Base-by-base conservation (phyloP, 2,888 invertebrate species). In the Megamerina dolium region DNA sequence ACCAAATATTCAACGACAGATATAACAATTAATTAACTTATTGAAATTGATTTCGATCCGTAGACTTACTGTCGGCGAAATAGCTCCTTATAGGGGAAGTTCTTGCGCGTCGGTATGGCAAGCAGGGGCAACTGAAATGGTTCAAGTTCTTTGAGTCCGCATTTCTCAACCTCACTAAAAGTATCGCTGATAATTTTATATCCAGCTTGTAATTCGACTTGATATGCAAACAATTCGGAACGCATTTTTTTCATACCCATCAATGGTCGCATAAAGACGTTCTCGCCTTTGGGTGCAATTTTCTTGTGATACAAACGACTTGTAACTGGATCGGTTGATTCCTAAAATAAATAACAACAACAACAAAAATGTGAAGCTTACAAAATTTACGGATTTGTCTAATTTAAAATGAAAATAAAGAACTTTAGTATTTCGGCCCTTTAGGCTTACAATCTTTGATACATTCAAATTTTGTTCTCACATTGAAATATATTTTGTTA, bases 151-250 rank as follows among this genome's bases (percentile, higher is more conserved):
- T 74, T 74, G 16, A 81, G 67, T 2, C 77, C 77, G 54, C 81
- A 81, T 63, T 81, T 81, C 62, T 81, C 81, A 3, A 72, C 71
- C 63, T 81, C 80, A 48, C 73, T 75, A 58, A 75, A 81, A 2
- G 80, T 80, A 55, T 76, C 73, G 59, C 76, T 76, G 48, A 81
- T 78, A 13, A 80, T 70, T 51, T 79, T 77, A 61, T 80, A 80
- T 8, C 77, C 81, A 1, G 79, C 70, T 35, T 75, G 74, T 18
- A 75, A 66, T 53, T 81, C 81, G 43, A 79, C 78, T 68, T 79
- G 78, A 54, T 77, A 81, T 2, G 80, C 81, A 57, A 77, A 79
- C 19, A 77, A 65, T 0, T 75, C 75, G 0, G 72, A 70, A 33
- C 78, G 74, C 58, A 81, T 70, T 43, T 71, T 73, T 38, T 71